Evolutionary conservation across 2,797 vertebrate genomes (phyloP), one percentile per base, ranked within the genome.

Genomic region (Diglossa cyanea): DNA sequence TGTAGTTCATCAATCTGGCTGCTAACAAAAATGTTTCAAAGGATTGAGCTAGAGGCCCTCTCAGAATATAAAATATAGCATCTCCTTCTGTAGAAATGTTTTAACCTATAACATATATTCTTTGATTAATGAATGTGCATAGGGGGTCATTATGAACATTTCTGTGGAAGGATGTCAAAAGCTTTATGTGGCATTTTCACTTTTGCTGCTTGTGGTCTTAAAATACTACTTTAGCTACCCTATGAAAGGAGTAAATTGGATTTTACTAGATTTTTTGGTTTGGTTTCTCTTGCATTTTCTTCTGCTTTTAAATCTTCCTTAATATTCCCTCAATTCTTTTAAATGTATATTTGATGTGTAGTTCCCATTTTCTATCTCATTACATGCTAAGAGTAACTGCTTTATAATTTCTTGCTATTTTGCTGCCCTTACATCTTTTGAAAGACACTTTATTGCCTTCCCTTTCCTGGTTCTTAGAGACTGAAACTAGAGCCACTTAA

Each of bases 111-210:
- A 61, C 3, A 35, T 39, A 25, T 68, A n/a, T 17, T 39, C 31
- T 75, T 87, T 73, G 40, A 39, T 42, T 35, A 45, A 23, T 55
- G 40, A 74, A 84, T 57, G 10, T 15, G 33, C 67, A 50, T 33
- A 42, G 6, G 21, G 30, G 1, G 2, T 17, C 87, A 5, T 10
- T 85, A 61, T 85, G 76, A 82, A 54, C 0, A 4, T 57, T 84
- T 91, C 26, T 85, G 39, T 48, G 30, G 13, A 85, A 93, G 45
- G 17, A 44, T 50, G 30, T 60, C 48, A 75, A 68, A 93, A 87
- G 7, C 24, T 55, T 75, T 68, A 68, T 37, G 60, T 31, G 26
- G 6, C 33, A 55, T 83, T 92, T 90, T 77, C 10, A 17, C 7
- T 83, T 80, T 21, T 71, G 12, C 17, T 67, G 10, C 9, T 25